Conservation (phyloP, 2,113 vertebrate genomes). For the Chloropsis cyanopogon region DNA sequence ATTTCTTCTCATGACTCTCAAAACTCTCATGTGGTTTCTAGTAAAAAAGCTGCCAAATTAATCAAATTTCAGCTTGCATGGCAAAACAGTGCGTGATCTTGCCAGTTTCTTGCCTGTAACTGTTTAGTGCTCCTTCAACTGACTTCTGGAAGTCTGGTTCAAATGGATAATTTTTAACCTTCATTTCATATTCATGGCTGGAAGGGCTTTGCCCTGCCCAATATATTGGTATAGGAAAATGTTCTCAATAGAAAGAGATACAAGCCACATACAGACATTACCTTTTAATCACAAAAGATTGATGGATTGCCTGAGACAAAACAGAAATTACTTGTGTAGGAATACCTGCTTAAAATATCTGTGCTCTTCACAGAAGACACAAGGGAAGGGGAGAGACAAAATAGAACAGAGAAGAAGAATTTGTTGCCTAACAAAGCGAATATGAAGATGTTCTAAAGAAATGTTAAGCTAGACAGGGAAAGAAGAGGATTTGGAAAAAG, state of each 20-base stretch:
- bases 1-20: neutral
- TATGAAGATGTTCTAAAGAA: neutral
- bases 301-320: neutral
- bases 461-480: neutral
- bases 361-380: neutral
- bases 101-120: neutral
- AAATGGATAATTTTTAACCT: neutral
- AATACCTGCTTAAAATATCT: neutral
- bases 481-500: neutral
- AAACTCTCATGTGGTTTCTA: neutral
- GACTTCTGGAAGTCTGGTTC: neutral
- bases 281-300: neutral
- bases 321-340: neutral
- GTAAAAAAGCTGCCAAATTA: neutral
- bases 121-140: neutral
- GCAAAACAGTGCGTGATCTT: neutral
- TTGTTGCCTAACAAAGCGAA: neutral
- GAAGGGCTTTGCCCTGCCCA: neutral
- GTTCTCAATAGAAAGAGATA: neutral
- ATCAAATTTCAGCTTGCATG: neutral
- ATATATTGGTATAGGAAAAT: neutral
- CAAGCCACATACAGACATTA: neutral
- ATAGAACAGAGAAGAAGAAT: neutral
- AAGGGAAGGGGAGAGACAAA: neutral
- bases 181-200: neutral